A percentile compares a stretch with the other conserved stretches of the same genome.
Conservation (phyloP, 2,797 vertebrate species). For the Fratercula arctica region DNA sequence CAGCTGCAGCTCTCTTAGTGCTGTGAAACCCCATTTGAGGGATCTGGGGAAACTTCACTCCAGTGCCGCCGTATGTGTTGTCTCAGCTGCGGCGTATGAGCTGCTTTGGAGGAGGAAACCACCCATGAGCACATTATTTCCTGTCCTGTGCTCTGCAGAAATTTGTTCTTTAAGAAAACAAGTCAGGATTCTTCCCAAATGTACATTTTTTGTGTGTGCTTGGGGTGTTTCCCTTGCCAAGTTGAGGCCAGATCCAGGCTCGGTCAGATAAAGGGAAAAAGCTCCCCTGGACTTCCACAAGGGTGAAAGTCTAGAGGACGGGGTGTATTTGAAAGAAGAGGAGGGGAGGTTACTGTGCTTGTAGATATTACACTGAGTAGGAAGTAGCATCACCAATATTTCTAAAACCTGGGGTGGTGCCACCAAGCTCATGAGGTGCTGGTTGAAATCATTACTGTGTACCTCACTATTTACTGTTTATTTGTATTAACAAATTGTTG, state of each 20-base stretch:
- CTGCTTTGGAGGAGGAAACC: constrained; percentile 49
- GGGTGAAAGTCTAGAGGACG: not conserved
- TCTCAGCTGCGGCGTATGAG: constrained; percentile 1
- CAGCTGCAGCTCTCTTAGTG: not conserved
- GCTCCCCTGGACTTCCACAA: not conserved
- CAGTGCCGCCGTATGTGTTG: not conserved
- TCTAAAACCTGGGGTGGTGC: not conserved
- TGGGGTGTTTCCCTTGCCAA: not conserved
- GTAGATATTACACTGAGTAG: not conserved
- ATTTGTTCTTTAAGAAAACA: constrained; percentile 50
- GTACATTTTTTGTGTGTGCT: not conserved
- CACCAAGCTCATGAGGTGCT: not conserved
- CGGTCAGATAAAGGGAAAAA: not conserved
- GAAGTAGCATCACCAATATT: not conserved
- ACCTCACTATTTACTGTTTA: not conserved
- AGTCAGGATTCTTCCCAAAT: constrained; percentile 33
- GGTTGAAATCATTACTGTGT: not conserved
- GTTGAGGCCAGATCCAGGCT: not conserved
- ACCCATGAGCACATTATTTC: constrained; percentile 58
- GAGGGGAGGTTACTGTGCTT: not conserved
- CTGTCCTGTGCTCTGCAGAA: constrained; percentile 38
- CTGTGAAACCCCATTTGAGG: not conserved
- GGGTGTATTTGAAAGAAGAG: not conserved
- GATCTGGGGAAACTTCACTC: constrained; percentile 5
- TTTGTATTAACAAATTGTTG: not conserved